Conservation (phyloP, 2,797 vertebrate species). For the Rhinophrynus dorsalis region DNA sequence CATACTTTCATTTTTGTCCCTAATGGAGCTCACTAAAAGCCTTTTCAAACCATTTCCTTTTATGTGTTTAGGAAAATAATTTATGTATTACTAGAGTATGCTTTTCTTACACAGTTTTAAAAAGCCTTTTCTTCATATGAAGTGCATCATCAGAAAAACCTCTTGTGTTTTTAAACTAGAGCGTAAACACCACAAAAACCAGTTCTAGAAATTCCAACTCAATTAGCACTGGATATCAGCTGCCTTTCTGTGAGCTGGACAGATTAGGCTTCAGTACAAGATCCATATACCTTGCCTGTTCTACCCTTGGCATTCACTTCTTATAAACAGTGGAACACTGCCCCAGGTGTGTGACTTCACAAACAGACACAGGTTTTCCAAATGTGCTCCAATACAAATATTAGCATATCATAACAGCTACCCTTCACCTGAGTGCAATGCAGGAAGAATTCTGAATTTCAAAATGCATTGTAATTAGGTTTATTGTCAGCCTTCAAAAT, state of each 20-base stretch:
- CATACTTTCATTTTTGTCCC: slow-evolving; percentile 29
- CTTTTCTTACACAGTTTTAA: slow-evolving; percentile 10
- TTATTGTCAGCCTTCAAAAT: too few relatives aligned
- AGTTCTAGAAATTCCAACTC: slow-evolving; percentile 10
- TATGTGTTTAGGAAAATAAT: slow-evolving; percentile 62
- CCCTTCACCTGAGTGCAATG: too few relatives aligned
- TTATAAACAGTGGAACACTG: neutral
- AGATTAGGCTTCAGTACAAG: slow-evolving; percentile 2
- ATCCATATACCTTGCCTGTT: neutral
- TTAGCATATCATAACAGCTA: neutral
- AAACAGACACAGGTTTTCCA: neutral
- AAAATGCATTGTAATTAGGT: too few relatives aligned
- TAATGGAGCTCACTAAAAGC: slow-evolving; percentile 61
- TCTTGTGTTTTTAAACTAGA: neutral
- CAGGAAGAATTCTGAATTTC: too few relatives aligned
- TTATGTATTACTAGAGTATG: slow-evolving; percentile 1
- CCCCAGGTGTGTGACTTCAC: neutral
- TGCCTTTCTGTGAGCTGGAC: neutral
- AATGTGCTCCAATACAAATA: neutral
- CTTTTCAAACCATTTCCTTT: slow-evolving; percentile 64
- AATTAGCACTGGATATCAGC: slow-evolving; percentile 19
- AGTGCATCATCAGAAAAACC: slow-evolving; percentile 16
- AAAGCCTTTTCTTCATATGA: slow-evolving; percentile 5
- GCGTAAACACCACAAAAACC: slow-evolving; percentile 16
- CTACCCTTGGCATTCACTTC: neutral